Conservation (phyloP, 2,888 invertebrate genomes). For the Theretra japonica region DNA sequence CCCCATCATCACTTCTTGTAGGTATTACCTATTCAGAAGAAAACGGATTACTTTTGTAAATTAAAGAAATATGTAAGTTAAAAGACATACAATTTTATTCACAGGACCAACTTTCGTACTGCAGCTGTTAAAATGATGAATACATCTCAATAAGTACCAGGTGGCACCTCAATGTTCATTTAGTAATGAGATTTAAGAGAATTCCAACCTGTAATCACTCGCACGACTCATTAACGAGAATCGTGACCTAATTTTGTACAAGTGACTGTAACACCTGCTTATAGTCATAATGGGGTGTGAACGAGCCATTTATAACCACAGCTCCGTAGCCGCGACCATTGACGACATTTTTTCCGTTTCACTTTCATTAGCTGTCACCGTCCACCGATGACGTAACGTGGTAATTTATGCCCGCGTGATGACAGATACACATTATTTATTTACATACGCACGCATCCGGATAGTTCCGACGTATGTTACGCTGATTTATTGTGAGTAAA, state of each 20-base stretch:
- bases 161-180: background rate
- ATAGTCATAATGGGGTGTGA: conserved; percentile 13
- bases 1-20: no score
- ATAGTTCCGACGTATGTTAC: conserved; percentile 32
- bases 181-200: background rate
- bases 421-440: conserved; percentile 36
- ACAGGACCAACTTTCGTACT: background rate
- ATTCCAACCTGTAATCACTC: background rate
- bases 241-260: conserved; percentile 11
- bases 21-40: no score
- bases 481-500: conserved; percentile 30
- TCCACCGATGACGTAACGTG: background rate
- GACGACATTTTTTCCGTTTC: background rate
- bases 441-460: conserved; percentile 36
- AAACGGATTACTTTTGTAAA: no score
- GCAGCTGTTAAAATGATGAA: background rate
- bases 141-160: background rate
- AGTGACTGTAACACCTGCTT: conserved; percentile 8
- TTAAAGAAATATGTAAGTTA: background rate
- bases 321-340: background rate
- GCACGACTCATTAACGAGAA: conserved; percentile 3
- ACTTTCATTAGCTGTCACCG: conserved; percentile 9
- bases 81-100: background rate
- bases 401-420: conserved; percentile 33
- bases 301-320: conserved; percentile 8